Evolutionary conservation across 2,888 invertebrate genomes (phyloP), one percentile per base, ranked within the genome.

Genomic region (Zygogramma bicolorata): DNA sequence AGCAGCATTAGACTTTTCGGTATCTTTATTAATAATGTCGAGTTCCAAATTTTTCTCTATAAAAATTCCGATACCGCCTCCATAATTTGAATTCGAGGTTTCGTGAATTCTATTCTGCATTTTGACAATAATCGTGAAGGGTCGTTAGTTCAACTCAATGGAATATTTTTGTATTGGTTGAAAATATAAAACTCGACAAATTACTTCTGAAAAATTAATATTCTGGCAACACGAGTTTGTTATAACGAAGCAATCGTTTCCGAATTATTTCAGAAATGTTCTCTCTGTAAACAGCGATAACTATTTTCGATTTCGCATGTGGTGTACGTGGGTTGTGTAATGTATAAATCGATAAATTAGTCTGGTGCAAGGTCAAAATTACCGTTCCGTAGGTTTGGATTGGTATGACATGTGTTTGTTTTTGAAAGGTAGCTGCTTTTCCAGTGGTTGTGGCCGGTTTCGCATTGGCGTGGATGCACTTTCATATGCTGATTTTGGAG

Each of bases 381-480:
- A 25, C 53, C 53, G 53, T 53, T 53, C 53, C 22, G 53, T 53
- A 53, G 53, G 53, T 53, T 53, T 53, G 53, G 53, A 53, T 27
- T 53, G 27, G 53, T 27, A 53, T 53, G 22, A 27, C 62, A 63
- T 46, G 46, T 63, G 63, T 46, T 63, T 63, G 18, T 63, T 63
- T 63, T 46, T 29, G 13, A 63, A 63, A 63, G 63, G 46, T 63
- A 31, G 7, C 31, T 40, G 42, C 46, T 63, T 27, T 63, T 25
- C 25, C 46, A 63, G 42, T 63, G 46, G 62, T 10, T 46, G 6
- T 29, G 63, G 13, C 63, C 49, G 49, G 8, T 18, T 46, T 31
- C 27, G 8, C 63, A 63, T 63, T 31, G 62, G 63, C 63, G 46
- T 63, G 15, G 59, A 27, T 59, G 15, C 0, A 10, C 18, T 46